phyloP scores from a whole-genome alignment of 2,888 invertebrate genomes.

The Harpalus rufipes region DNA sequence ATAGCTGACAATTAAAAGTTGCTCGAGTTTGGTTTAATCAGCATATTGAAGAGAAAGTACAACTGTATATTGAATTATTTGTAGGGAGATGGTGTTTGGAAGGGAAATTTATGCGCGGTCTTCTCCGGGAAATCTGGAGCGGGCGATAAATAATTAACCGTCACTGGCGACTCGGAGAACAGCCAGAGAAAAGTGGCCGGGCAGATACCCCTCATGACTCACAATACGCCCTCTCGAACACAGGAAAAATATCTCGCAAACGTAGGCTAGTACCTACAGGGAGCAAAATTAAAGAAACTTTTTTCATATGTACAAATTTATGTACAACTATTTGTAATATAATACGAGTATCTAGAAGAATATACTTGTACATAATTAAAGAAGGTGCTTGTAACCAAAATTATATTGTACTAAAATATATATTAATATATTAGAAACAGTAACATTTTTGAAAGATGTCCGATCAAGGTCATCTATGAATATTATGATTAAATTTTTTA shows the following conservation, averaged over 20 bases:
- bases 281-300: too few relatives aligned
- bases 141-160: constrained; percentile 66
- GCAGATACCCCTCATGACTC: not conserved
- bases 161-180: constrained; percentile 42
- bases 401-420: too few relatives aligned
- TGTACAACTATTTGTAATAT: too few relatives aligned
- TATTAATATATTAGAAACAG: too few relatives aligned
- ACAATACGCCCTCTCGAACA: not conserved
- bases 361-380: too few relatives aligned
- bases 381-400: too few relatives aligned
- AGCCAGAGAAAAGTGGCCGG: constrained; percentile 27
- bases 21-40: constrained; percentile 70
- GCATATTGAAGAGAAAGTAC: constrained; percentile 65
- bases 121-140: constrained; percentile 63
- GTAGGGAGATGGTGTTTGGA: constrained; percentile 7
- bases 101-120: constrained; percentile 66
- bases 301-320: too few relatives aligned
- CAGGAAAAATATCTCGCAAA: not conserved
- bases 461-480: too few relatives aligned
- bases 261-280: not conserved
- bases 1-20: constrained; percentile 71
- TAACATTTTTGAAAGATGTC: too few relatives aligned
- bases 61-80: constrained; percentile 67
- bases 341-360: too few relatives aligned
- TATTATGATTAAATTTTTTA: too few relatives aligned